Evolutionary conservation across 2,797 vertebrate genomes (phyloP), one percentile per base, ranked within the genome.

Genomic region (Notoglanidium macrostoma): DNA sequence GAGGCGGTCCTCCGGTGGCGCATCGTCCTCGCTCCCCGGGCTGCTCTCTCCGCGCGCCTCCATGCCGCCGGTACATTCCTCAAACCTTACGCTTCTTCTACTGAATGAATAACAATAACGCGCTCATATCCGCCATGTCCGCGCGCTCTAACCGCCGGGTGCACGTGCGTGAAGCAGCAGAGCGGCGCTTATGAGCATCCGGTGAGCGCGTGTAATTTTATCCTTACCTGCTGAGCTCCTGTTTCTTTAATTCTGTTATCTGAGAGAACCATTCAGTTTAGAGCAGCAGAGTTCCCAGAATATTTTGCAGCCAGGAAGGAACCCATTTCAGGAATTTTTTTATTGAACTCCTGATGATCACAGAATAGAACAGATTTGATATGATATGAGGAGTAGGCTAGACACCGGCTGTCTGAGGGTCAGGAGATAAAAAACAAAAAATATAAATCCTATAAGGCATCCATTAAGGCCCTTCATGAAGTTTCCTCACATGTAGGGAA

Each of bases 31-130:
- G 29, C 79, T 91, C 0, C 72, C 63, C 87, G 83, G 88, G 77
- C 93, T 85, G 87, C 87, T 92, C 91, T 93, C 94, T 91, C 92
- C 92, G 40, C 72, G 57, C 91, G 92, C 77, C 87, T 94, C 94
- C 95, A 96, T 96, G 89, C 88, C 93, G 89, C 82, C 88, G 65
- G 81, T 65, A 73, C 89, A 92, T 90, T 88, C 81, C 89, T 85
- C 73, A 83, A 85, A 15, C n/a, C 40, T 59, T 29, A 4, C 32
- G 57, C 72, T 32, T 32, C 29, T 15, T 77, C 40, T 51, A 29
- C 26, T 15, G 51, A 51, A 67, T 21, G 2, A 11, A 65, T 29
- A 7, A 67, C 14, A 51, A 21, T 0, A 29, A 21, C 17, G 2
- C 44, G 2, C 63, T 32, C 63, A 68, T 54, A 8, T 29, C 51